Conservation (phyloP, 2,888 invertebrate genomes). For the Epirrhoe alternata region DNA sequence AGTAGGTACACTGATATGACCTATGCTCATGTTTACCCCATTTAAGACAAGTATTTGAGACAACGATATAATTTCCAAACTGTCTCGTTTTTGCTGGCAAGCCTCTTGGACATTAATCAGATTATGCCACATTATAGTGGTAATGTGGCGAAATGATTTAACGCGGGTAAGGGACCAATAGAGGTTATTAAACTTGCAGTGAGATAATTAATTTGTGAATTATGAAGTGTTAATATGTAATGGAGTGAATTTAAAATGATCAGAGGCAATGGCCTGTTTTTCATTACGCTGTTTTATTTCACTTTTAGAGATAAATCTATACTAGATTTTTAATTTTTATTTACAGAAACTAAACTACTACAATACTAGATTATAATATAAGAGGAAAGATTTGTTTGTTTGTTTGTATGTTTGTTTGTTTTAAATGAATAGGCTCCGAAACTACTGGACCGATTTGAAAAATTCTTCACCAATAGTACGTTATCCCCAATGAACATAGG, state of each 20-base stretch:
- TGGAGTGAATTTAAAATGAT: neutral
- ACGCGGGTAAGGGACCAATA: conserved; percentile 37
- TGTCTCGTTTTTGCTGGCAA: conserved; percentile 40
- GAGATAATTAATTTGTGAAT: conserved; percentile 34
- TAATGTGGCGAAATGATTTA: conserved; percentile 44
- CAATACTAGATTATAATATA: too few relatives aligned
- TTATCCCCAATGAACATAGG: too few relatives aligned
- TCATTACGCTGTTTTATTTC: too few relatives aligned
- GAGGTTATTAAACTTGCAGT: conserved; percentile 35
- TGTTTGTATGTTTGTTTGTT: too few relatives aligned
- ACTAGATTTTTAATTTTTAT: too few relatives aligned
- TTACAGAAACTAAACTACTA: too few relatives aligned
- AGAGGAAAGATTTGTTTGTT: too few relatives aligned
- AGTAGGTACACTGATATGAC: neutral
- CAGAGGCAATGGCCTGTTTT: neutral
- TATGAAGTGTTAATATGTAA: conserved; percentile 11
- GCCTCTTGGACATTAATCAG: conserved; percentile 36
- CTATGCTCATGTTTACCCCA: neutral
- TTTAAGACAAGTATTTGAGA: conserved; percentile 11
- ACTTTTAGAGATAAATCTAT: too few relatives aligned
- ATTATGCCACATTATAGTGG: conserved; percentile 41
- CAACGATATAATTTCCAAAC: conserved; percentile 19
- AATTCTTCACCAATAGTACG: too few relatives aligned
- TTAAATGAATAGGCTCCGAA: too few relatives aligned
- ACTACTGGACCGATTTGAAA: too few relatives aligned